Evolutionary conservation across 2,797 vertebrate genomes (phyloP).

Genomic region (Crypturellus tataupa): DNA sequence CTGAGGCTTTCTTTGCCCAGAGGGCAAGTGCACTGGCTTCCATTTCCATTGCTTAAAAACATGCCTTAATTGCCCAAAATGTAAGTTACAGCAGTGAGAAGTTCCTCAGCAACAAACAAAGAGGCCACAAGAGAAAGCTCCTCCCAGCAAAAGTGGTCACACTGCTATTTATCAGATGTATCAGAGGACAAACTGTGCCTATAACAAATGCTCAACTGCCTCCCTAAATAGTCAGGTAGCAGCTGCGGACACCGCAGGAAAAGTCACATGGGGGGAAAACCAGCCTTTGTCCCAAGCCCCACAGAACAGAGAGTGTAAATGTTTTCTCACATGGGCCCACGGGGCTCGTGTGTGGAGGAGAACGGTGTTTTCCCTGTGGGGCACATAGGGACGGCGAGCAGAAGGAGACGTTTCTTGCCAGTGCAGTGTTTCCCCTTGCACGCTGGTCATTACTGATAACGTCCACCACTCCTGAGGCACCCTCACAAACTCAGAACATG

Average conservation of each 20-base stretch:
- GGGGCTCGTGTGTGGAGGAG: not conserved
- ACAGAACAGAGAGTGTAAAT: not conserved
- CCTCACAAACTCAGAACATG: not conserved
- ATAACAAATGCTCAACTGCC: not conserved
- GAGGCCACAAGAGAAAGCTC: not conserved
- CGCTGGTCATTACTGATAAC: not conserved
- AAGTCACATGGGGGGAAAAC: not conserved
- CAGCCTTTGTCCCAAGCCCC: not conserved
- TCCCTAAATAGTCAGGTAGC: slow-evolving; percentile 3
- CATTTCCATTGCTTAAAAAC: not conserved
- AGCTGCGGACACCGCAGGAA: not conserved
- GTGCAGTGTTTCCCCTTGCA: not conserved
- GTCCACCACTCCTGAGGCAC: not conserved
- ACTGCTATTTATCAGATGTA: slow-evolving; percentile 7
- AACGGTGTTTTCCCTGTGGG: not conserved
- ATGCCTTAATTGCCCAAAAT: not conserved
- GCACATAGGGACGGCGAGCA: not conserved
- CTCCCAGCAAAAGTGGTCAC: not conserved
- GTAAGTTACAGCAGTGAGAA: not conserved
- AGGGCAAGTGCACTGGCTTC: not conserved
- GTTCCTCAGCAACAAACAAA: not conserved
- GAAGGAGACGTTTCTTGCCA: not conserved
- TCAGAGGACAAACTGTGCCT: not conserved
- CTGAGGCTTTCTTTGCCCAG: not conserved
- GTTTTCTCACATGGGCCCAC: not conserved